Evolutionary conservation across 2,797 vertebrate genomes (phyloP), one percentile per base, ranked within the genome.

Genomic region (Sebastes taczanowskii): DNA sequence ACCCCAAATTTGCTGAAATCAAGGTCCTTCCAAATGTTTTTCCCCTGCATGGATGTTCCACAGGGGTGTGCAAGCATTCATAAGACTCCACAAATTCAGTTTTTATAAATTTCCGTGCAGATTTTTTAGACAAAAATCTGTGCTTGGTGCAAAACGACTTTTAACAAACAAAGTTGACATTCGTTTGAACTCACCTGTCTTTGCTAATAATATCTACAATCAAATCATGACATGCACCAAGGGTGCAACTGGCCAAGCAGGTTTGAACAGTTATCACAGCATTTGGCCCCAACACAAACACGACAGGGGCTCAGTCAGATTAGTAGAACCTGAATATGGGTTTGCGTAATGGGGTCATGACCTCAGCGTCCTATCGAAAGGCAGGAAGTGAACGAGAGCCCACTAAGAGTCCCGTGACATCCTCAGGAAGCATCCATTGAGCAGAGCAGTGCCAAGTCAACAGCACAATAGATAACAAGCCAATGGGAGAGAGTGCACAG

Each of bases 341-440:
- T n/a, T 80, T 1, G 30, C 49, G 56, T 42, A 34, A 79, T 25
- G 60, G 75, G 79, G 77, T 85, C 64, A 49, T 60, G 79, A 86
- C 86, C 78, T 58, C 13, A 0, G n/a, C 20, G 55, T 83, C 76
- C 68, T 67, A 81, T 74, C 35, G 9, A 56, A 86, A 82, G 62
- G 35, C 84, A 88, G 91, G 91, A 92, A 89, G 75, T 70, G 35
- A 83, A 72, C 4, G 7, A 58, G 34, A 82, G 64, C 52, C 53
- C 55, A 65, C 52, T 29, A 56, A 22, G 38, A 73, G 42, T 88
- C 34, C 64, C 78, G 67, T 74, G 68, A 87, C 86, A 88, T 92
- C 89, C 88, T 90, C 89, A 94, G 94, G 94, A 95, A 92, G 80
- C 69, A 68, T 86, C 78, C 77, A 61, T 79, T 62, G 64, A 56